Conservation (phyloP, 2,888 invertebrate genomes). For the Bedellia somnulentella region DNA sequence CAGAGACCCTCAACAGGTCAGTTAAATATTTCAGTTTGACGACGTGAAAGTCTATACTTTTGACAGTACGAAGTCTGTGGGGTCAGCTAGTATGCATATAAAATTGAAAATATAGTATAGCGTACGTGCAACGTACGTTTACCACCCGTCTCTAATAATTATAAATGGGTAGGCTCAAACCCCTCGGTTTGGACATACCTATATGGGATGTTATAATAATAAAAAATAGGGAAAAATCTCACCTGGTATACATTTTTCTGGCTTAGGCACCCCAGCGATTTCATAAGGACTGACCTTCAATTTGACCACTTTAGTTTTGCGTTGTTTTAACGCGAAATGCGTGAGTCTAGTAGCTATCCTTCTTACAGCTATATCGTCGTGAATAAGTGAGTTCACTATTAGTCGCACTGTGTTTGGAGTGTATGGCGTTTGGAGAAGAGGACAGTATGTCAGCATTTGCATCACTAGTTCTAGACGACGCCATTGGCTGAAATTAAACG, state of each 20-base stretch:
- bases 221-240: slow-evolving; percentile 2
- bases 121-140: no score
- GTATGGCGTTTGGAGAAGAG: slow-evolving; percentile 70
- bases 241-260: slow-evolving; percentile 34
- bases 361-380: slow-evolving; percentile 80
- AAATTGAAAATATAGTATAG: no score
- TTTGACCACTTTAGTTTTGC: slow-evolving; percentile 68
- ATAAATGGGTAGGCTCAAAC: no score
- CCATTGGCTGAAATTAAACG: slow-evolving; percentile 82
- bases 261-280: slow-evolving; percentile 29
- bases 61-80: no score
- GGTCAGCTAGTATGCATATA: no score
- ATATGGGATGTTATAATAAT: no score
- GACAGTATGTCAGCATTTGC: slow-evolving; percentile 70
- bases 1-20: no score
- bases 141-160: no score
- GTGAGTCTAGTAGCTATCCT: slow-evolving; percentile 67
- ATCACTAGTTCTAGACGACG: slow-evolving; percentile 76
- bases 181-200: no score
- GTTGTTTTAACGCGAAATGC: slow-evolving; percentile 69
- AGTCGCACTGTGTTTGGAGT: slow-evolving; percentile 65
- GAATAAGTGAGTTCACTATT: slow-evolving; percentile 66
- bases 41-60: no score
- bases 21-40: no score
- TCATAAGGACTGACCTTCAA: slow-evolving; percentile 59